These are phyloP conservation scores for Laticauda colubrina DNA, from an alignment of 2,113 vertebrate genomes.

Conservation along the genomic window DNA sequence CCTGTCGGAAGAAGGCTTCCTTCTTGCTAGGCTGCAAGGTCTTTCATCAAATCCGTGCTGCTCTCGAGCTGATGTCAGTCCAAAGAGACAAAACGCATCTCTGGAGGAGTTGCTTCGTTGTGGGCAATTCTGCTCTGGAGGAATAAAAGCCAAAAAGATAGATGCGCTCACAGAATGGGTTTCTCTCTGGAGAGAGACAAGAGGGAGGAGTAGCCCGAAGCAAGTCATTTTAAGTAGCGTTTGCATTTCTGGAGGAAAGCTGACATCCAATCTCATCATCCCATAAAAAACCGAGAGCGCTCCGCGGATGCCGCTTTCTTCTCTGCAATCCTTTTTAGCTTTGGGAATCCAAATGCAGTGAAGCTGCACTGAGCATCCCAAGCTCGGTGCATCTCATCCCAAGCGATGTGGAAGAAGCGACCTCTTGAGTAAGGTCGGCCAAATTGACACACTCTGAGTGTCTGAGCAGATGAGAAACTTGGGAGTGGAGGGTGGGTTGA, in stretches of 20 bases:
- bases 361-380: background rate
- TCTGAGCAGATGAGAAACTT: background rate
- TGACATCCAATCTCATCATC: background rate
- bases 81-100: background rate
- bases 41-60: background rate
- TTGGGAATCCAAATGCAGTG: background rate
- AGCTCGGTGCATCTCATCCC: background rate
- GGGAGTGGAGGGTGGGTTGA: background rate
- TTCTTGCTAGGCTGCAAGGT: background rate
- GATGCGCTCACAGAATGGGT: background rate
- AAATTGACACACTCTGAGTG: background rate
- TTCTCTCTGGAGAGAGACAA: too few relatives aligned
- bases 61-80: background rate
- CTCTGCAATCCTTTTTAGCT: background rate
- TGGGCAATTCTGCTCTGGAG: background rate
- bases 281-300: background rate
- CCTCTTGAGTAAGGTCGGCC: background rate
- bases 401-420: background rate
- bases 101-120: background rate
- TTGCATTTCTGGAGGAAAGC: background rate
- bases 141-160: too few relatives aligned
- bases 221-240: background rate
- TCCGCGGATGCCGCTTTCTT: background rate
- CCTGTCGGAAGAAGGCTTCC: background rate
- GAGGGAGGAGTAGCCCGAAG: background rate